phyloP scores from a whole-genome alignment of 2,888 invertebrate species.

The Philopedon plagiatum region DNA sequence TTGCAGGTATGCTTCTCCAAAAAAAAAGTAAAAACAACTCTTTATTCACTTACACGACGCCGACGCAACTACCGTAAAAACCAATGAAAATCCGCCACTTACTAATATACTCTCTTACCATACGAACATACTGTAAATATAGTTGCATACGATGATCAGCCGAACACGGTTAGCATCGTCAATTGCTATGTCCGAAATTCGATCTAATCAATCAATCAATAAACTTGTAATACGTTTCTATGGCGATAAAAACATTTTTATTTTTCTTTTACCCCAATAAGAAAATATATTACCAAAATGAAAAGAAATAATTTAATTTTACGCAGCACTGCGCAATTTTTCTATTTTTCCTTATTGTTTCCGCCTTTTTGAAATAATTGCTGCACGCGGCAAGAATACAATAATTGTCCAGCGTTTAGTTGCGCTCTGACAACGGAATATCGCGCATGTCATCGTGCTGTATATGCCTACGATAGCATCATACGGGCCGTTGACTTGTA shows the following conservation, averaged over 20 bases:
- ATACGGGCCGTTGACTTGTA: conserved; percentile 16
- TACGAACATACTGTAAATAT: neutral
- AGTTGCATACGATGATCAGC: conserved; percentile 10
- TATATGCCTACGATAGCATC: neutral
- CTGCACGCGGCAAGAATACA: conserved; percentile 29
- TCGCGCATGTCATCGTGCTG: conserved; percentile 25
- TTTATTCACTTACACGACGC: no score
- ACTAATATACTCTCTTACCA: no score
- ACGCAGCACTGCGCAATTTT: conserved; percentile 2
- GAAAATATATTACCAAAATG: neutral
- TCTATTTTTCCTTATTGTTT: conserved; percentile 20
- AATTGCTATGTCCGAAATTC: neutral
- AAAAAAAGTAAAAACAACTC: no score
- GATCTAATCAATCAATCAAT: neutral
- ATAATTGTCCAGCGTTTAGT: conserved; percentile 36
- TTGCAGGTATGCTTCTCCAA: no score
- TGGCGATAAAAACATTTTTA: neutral
- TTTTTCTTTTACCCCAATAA: neutral
- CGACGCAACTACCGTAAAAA: no score
- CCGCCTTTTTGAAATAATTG: conserved; percentile 24
- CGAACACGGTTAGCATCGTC: neutral
- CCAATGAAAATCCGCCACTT: no score
- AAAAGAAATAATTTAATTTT: conserved; percentile 1
- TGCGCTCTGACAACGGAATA: conserved; percentile 28
- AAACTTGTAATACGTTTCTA: conserved; percentile 13